phyloP scores from a whole-genome alignment of 2,888 invertebrate species.

The Caenorhabditis sp. region DNA sequence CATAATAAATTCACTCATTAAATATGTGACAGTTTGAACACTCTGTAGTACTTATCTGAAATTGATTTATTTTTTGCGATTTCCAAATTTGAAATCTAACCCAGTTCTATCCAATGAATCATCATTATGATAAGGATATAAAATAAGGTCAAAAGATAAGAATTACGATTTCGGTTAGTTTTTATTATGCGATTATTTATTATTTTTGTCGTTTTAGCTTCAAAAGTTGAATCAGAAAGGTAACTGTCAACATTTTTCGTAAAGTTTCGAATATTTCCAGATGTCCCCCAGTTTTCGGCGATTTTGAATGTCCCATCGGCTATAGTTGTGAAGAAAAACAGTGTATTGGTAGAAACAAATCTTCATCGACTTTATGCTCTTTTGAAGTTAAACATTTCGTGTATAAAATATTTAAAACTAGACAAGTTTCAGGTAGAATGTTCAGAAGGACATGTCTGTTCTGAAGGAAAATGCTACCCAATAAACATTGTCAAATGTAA shows the following conservation, averaged over 20 bases:
- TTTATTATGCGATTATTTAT: neutral
- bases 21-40: too few species aligned
- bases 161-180: neutral
- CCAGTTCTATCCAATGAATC: too few species aligned
- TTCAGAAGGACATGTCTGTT: slow-evolving; percentile 42
- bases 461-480: slow-evolving; percentile 58
- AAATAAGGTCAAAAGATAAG: too few species aligned
- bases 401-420: slow-evolving; percentile 2
- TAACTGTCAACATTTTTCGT: neutral
- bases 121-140: too few species aligned
- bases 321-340: slow-evolving; percentile 54
- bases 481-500: slow-evolving; percentile 59
- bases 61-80: too few species aligned
- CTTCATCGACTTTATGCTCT: slow-evolving; percentile 47
- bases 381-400: slow-evolving; percentile 37
- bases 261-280: slow-evolving; percentile 9
- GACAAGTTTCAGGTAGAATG: slow-evolving; percentile 54
- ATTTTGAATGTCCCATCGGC: slow-evolving; percentile 61
- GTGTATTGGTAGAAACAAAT: slow-evolving; percentile 49
- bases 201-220: neutral
- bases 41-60: too few species aligned
- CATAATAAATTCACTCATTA: too few species aligned
- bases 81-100: too few species aligned
- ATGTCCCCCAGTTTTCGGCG: slow-evolving; percentile 65
- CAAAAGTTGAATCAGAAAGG: neutral